Conservation (phyloP, 2,888 invertebrate species). For the Metopia argyrocephala region DNA sequence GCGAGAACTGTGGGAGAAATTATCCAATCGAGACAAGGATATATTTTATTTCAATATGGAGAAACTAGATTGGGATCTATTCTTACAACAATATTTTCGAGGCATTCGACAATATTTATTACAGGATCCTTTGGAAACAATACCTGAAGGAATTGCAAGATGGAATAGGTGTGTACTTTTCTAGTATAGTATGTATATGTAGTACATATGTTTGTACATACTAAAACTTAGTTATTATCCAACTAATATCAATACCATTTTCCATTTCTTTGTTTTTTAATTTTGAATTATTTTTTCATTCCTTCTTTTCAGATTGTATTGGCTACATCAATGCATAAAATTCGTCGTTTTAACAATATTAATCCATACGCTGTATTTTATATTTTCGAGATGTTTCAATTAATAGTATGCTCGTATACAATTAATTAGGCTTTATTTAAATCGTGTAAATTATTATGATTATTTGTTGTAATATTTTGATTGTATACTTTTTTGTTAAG, state of each 20-base stretch:
- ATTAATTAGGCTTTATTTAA: not conserved
- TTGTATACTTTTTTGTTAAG: constrained; percentile 4
- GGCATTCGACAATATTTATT: constrained; percentile 88
- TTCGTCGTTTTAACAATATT: constrained; percentile 70
- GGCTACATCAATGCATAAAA: constrained; percentile 79
- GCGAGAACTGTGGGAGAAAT: constrained; percentile 80
- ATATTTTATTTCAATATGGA: constrained; percentile 86
- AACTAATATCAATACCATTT: too few relatives aligned
- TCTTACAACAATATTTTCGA: constrained; percentile 83
- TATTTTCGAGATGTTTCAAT: constrained; percentile 60
- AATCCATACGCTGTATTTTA: constrained; percentile 68
- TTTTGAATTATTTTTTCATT: constrained; percentile 9
- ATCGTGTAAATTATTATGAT: not conserved
- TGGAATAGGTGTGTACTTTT: constrained; percentile 79
- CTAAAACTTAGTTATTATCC: too few relatives aligned
- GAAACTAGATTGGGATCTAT: constrained; percentile 86
- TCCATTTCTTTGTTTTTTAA: constrained; percentile 65
- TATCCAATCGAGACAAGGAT: constrained; percentile 81
- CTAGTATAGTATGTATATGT: not conserved
- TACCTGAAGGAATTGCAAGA: constrained; percentile 84
- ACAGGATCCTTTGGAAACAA: constrained; percentile 87
- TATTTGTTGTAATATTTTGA: not conserved
- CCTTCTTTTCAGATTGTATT: constrained; percentile 78
- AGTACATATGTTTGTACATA: constrained; percentile 69
- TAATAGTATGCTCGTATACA: not conserved